A percentile compares a stretch with the other conserved stretches of the same genome.
Conservation (phyloP, 2,888 invertebrate species). For the Heliconius hortense region DNA sequence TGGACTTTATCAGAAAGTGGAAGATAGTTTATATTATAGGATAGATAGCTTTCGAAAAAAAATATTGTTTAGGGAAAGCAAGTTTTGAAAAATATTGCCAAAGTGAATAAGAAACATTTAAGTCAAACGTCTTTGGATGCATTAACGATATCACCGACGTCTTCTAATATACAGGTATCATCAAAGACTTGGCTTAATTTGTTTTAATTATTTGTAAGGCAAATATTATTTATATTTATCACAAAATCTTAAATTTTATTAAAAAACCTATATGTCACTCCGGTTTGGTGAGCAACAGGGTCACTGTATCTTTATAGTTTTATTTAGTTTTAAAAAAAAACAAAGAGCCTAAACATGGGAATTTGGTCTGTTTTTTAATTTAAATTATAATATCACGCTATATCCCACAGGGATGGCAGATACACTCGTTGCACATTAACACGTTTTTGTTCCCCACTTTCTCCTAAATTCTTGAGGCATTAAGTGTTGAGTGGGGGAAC, state of each 20-base stretch:
- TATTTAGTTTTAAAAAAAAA: too few species aligned
- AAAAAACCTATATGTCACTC: conserved; percentile 80
- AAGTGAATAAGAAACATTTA: conserved; percentile 80
- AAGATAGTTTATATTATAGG: too few species aligned
- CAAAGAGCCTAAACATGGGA: too few species aligned
- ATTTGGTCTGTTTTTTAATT: too few species aligned
- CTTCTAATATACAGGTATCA: conserved; percentile 18
- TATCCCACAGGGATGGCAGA: too few species aligned
- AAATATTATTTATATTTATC: conserved; percentile 44
- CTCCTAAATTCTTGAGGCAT: too few species aligned
- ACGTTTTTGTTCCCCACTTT: too few species aligned
- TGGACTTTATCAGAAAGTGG: conserved; percentile 86
- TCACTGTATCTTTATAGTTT: conserved; percentile 54
- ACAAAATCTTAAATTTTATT: conserved; percentile 77
- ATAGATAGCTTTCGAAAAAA: conserved; percentile 84
- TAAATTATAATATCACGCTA: too few species aligned
- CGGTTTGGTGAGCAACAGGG: conserved; percentile 86
- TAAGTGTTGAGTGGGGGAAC: too few species aligned
- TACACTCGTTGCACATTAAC: too few species aligned
- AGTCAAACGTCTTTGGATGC: conserved; percentile 75
- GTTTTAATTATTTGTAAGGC: too few species aligned
- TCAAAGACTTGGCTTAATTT: not conserved
- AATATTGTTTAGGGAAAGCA: conserved; percentile 83
- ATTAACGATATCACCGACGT: conserved; percentile 56
- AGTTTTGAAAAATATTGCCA: conserved; percentile 83